Conservation (phyloP, 2,888 invertebrate genomes). For the Coronaproctus castanopsis region DNA sequence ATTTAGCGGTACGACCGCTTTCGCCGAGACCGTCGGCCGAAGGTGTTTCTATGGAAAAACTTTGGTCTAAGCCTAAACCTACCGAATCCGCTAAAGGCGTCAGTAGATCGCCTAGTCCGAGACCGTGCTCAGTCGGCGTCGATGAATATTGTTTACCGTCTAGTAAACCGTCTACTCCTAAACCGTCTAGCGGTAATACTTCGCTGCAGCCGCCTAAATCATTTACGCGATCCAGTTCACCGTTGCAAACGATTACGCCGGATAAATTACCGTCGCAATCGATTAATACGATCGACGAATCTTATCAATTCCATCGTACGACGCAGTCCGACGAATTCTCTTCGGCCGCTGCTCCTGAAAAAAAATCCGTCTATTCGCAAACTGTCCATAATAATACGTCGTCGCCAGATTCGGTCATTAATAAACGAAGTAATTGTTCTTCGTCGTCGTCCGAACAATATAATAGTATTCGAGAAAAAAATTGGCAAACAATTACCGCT, state of each 20-base stretch:
- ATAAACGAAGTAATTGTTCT: too few species aligned
- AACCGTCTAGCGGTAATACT: conserved; percentile 26
- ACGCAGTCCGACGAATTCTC: conserved; percentile 1
- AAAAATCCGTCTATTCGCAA: not conserved
- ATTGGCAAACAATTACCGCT: too few species aligned
- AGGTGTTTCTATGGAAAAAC: conserved; percentile 43
- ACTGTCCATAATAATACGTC: not conserved
- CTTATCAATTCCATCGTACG: too few species aligned
- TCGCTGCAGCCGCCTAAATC: conserved; percentile 26
- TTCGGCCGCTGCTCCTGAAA: not conserved
- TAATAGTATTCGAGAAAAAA: too few species aligned
- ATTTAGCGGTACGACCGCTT: conserved; percentile 26
- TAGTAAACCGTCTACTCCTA: conserved; percentile 22
- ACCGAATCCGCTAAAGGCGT: too few species aligned
- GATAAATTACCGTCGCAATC: conserved; percentile 26
- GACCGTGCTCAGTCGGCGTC: not conserved
- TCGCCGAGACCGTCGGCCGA: conserved; percentile 40
- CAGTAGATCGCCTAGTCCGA: conserved; percentile 3
- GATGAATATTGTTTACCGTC: conserved; percentile 25
- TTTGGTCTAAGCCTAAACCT: conserved; percentile 31
- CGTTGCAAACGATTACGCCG: conserved; percentile 26
- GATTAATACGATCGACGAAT: too few species aligned
- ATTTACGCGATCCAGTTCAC: conserved; percentile 26
- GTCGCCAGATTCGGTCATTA: not conserved
- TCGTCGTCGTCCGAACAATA: too few species aligned